Evolutionary conservation across 2,888 invertebrate genomes (phyloP).

Genomic region (Acanthoscelides obtectus): DNA sequence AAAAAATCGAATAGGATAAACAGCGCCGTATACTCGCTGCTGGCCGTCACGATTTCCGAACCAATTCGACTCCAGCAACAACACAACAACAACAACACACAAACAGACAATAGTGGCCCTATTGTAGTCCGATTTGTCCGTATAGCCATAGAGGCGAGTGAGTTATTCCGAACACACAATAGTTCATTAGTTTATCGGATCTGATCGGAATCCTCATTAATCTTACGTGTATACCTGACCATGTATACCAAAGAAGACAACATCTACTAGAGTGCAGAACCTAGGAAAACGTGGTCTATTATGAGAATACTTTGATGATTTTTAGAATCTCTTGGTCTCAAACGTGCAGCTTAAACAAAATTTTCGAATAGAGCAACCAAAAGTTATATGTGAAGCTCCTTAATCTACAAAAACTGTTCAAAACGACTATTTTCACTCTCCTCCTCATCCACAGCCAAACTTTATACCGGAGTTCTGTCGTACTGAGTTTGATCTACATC

Average conservation of each 20-base stretch:
- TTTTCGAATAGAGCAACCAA: no score
- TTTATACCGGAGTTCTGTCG: no score
- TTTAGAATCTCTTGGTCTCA: no score
- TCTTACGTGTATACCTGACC: conserved; percentile 33
- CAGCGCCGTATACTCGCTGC: background rate
- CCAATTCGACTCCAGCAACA: background rate
- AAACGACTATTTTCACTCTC: no score
- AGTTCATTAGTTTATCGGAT: conserved; percentile 51
- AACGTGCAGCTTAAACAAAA: no score
- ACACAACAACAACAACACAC: background rate
- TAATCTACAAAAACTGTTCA: no score
- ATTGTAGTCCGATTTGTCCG: conserved; percentile 13
- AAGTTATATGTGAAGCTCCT: no score
- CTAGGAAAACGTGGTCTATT: no score
- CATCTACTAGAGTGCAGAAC: background rate
- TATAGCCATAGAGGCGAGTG: conserved; percentile 27
- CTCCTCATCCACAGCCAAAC: no score
- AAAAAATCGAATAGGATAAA: background rate
- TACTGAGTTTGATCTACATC: no score
- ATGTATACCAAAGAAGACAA: background rate
- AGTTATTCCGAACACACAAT: conserved; percentile 47
- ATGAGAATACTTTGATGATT: no score
- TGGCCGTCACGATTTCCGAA: background rate
- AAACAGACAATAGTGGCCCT: conserved; percentile 5
- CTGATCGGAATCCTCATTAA: conserved; percentile 48